Percentiles rank a stretch among this genome's conserved stretches.
phyloP scores from a whole-genome alignment of 2,888 invertebrate genomes.

The Seladonia tumulorum region DNA sequence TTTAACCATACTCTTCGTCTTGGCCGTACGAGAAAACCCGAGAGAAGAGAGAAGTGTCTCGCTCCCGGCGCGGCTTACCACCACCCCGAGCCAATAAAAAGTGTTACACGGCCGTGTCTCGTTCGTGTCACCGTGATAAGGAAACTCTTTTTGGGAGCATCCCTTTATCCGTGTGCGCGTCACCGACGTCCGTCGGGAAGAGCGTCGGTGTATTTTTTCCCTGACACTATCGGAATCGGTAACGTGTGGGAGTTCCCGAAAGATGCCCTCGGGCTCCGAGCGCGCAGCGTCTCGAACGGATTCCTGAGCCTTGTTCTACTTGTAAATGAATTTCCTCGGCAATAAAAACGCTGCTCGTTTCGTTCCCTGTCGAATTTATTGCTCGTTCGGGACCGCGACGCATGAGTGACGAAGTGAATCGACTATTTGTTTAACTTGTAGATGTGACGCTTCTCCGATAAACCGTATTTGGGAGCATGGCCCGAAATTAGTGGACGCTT shows the following conservation, averaged over 20 bases:
- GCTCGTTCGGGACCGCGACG: neutral
- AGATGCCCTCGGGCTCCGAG: neutral
- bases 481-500: neutral
- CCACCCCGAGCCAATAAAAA: conserved; percentile 61
- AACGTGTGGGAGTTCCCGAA: conserved; percentile 24
- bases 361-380: neutral
- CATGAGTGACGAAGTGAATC: neutral
- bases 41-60: conserved; percentile 22
- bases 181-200: conserved; percentile 54
- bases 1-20: neutral
- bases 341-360: neutral
- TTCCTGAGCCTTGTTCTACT: conserved; percentile 4
- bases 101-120: conserved; percentile 48
- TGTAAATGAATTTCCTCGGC: conserved; percentile 33
- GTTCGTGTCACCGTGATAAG: conserved; percentile 60
- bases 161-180: conserved; percentile 55
- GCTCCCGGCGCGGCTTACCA: conserved; percentile 33
- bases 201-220: conserved; percentile 48
- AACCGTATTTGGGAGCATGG: neutral
- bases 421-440: neutral
- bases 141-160: conserved; percentile 51
- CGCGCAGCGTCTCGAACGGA: conserved; percentile 10
- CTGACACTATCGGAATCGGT: conserved; percentile 24
- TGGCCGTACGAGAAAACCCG: conserved; percentile 28
- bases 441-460: neutral